Evolutionary conservation across 2,797 vertebrate genomes (phyloP), one percentile per base, ranked within the genome.

Genomic region (Meda fulgida): DNA sequence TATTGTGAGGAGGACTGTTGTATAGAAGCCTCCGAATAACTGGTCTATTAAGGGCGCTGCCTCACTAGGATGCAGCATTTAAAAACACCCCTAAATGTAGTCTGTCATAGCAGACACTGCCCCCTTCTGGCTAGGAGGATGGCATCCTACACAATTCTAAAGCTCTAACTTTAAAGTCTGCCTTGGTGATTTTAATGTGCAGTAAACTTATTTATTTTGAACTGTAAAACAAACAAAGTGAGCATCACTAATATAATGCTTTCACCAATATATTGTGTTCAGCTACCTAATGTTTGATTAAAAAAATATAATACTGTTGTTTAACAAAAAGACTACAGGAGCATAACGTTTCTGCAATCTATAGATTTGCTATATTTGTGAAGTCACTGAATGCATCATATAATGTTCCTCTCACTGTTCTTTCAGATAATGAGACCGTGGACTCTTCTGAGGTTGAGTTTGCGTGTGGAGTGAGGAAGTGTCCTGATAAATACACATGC

Each of bases 381-480:
- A 9, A 26, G 23, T 34, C 7, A 8, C 1, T 69, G 2, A 38
- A 9, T 23, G 1, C 29, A 80, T 46, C 21, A 10, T 67, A 2
- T 16, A 29, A 8, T 23, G 21, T 16, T 58, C 23, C 51, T 58
- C 3, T 53, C 34, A 3, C 19, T 8, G n/a, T 43, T 58, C 73
- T 10, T 36, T 67, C 67, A 96, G 95, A 95, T 9, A 96, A 96
- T 70, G 95, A 96, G 89, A 96, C 95, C 0, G 91, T 95, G 34
- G 95, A 99, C 91, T 96, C 97, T n/a, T 94, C 97, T 21, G 97
- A 98, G 91, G 93, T 97, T 38, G 97, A 97, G 26, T 98, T 97
- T 69, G 97, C 98, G 0, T 99, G 98, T 0, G 98, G 98, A 2
- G 96, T 97, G 86, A 96, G 97, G 88, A 95, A 94, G 88, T 99